Evolutionary conservation across 1,140 invertebrate species (phyloP).

Genomic region (Drosophila novamexicana): DNA sequence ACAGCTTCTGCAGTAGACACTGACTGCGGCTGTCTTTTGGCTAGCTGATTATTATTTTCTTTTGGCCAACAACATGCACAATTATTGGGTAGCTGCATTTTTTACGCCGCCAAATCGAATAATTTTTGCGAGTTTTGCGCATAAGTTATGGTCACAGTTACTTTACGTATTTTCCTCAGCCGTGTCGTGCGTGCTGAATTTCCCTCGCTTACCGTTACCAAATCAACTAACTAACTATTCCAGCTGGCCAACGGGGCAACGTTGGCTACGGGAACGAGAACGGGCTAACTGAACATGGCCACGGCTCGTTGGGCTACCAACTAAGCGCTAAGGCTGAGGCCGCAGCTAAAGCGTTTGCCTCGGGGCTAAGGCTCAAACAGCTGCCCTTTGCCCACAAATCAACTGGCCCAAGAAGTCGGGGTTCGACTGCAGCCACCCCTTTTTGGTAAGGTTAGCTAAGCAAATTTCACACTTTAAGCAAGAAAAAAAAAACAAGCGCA

Average conservation of each 20-base stretch:
- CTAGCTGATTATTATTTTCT: constrained; percentile 22
- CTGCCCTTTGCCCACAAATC: constrained; percentile 29
- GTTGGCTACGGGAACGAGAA: not conserved
- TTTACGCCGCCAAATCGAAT: constrained; percentile 56
- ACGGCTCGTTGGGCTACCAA: constrained; percentile 56
- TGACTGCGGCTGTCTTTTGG: constrained; percentile 3
- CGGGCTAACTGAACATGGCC: constrained; percentile 18
- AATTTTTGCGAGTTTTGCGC: constrained; percentile 44
- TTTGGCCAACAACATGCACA: constrained; percentile 26
- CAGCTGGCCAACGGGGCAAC: no score
- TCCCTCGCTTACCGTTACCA: constrained; percentile 53
- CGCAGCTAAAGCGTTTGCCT: constrained; percentile 10
- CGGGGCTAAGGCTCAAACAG: constrained; percentile 16
- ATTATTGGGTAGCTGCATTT: constrained; percentile 56
- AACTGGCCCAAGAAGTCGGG: not conserved
- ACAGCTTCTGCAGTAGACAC: constrained; percentile 55
- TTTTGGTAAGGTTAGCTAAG: constrained; percentile 2
- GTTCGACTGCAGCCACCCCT: constrained; percentile 16
- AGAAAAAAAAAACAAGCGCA: not conserved
- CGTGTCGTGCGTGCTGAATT: constrained; percentile 54
- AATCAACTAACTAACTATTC: not conserved
- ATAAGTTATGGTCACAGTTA: constrained; percentile 59
- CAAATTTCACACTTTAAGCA: constrained; percentile 51
- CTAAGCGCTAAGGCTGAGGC: constrained; percentile 43
- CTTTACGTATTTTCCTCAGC: constrained; percentile 34